Conservation (phyloP, 2,888 invertebrate genomes). For the Hydrotaea cyrtoneurina region DNA sequence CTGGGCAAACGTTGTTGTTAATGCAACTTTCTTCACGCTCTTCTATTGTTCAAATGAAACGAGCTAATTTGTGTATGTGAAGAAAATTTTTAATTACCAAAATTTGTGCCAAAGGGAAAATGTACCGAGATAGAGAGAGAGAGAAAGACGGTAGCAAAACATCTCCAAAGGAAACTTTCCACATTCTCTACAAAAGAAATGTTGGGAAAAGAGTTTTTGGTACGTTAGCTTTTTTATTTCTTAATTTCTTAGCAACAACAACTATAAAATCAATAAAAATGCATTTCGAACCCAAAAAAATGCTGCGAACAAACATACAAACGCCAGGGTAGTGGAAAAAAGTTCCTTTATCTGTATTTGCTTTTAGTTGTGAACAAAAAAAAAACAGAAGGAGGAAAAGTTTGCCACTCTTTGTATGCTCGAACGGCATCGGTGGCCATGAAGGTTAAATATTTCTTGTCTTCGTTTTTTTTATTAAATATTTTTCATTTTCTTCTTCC, state of each 20-base stretch:
- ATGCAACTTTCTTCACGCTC: background rate
- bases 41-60: constrained; percentile 22
- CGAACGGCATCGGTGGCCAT: constrained; percentile 28
- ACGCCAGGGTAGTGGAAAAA: constrained; percentile 12
- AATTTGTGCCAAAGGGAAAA: constrained; percentile 1
- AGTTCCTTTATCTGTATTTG: constrained; percentile 20
- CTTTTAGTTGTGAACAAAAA: background rate
- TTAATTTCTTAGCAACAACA: background rate
- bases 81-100: constrained; percentile 55
- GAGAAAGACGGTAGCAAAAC: background rate
- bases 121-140: constrained; percentile 5
- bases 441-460: constrained; percentile 26
- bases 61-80: constrained; percentile 49
- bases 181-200: background rate
- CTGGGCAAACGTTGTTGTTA: constrained; percentile 2
- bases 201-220: background rate
- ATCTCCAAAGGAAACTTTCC: background rate
- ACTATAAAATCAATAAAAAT: constrained; percentile 35
- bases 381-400: background rate
- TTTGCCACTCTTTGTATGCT: background rate
- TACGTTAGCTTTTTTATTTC: constrained; percentile 4
- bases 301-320: background rate
- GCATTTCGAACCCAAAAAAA: background rate
- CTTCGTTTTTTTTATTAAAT: background rate
- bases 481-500: background rate